Percentiles rank a stretch among this genome's conserved stretches.
These are phyloP conservation scores for Holacanthus passer DNA, from an alignment of 2,113 vertebrate genomes.

Conservation along the genomic window DNA sequence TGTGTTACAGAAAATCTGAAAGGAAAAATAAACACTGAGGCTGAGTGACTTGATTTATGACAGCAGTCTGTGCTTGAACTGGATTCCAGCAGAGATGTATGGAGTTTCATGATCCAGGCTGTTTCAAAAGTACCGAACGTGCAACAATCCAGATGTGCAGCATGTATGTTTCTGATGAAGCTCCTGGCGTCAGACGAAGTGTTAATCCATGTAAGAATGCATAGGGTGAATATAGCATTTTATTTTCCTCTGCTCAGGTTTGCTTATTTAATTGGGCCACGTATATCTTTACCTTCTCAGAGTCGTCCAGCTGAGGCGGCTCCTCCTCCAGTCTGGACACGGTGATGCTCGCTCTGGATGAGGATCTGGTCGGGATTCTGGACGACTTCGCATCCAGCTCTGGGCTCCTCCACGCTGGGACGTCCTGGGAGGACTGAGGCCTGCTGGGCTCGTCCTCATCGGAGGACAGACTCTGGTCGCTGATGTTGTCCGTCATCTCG, in stretches of 20 bases:
- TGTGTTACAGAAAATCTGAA: slow-evolving; percentile 26
- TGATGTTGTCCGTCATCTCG: slow-evolving; percentile 88
- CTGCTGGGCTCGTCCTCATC: slow-evolving; percentile 85
- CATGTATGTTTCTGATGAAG: neutral
- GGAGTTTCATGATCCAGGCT: slow-evolving; percentile 38
- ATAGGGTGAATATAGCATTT: neutral
- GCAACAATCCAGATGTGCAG: slow-evolving; percentile 53
- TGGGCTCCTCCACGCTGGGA: slow-evolving; percentile 42
- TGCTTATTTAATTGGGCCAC: neutral
- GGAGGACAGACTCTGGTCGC: slow-evolving; percentile 87
- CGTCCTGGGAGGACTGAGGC: slow-evolving; percentile 37
- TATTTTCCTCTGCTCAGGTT: neutral
- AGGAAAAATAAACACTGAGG: slow-evolving; percentile 46
- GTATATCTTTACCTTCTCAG: slow-evolving; percentile 54
- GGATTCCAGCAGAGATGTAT: slow-evolving; percentile 39
- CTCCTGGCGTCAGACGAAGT: slow-evolving; percentile 2
- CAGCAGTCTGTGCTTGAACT: slow-evolving; percentile 10
- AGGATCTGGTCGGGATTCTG: slow-evolving; percentile 59
- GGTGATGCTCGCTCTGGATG: slow-evolving; percentile 51
- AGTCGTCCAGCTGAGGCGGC: slow-evolving; percentile 10
- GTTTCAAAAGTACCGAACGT: slow-evolving; percentile 16
- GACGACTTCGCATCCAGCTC: slow-evolving; percentile 30
- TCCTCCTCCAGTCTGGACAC: slow-evolving; percentile 40
- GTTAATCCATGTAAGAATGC: slow-evolving; percentile 8
- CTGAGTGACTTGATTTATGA: slow-evolving; percentile 62